These are phyloP conservation scores for Isoperla grammatica DNA, from an alignment of 2,888 invertebrate genomes.

Conservation along the genomic window DNA sequence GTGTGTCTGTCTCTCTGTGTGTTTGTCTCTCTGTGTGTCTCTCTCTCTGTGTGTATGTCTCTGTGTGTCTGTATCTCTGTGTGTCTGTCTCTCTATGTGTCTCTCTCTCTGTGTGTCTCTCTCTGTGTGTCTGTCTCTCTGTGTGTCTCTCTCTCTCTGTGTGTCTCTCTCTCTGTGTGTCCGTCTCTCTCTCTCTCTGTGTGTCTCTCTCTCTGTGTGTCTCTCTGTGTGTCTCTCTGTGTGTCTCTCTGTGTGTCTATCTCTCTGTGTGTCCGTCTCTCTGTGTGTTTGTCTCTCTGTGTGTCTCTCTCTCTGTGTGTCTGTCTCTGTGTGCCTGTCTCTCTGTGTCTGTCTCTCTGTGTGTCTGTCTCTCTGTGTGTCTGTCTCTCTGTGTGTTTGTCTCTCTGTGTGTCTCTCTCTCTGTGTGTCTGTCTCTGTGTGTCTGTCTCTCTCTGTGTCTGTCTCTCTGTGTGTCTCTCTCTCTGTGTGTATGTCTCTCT, in stretches of 20 bases:
- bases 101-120: too few relatives aligned
- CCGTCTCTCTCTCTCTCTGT: neutral
- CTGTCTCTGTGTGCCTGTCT: neutral
- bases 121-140: constrained; percentile 4
- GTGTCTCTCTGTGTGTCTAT: neutral
- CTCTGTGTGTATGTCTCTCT: neutral
- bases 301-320: neutral
- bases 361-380: too few relatives aligned
- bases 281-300: too few relatives aligned
- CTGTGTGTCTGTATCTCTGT: neutral
- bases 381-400: too few relatives aligned
- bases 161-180: constrained; percentile 8
- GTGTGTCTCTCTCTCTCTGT: constrained; percentile 11
- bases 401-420: too few relatives aligned
- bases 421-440: neutral
- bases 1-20: too few relatives aligned
- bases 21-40: too few relatives aligned
- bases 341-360: neutral
- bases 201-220: neutral
- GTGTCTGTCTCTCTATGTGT: constrained; percentile 4
- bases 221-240: neutral
- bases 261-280: too few relatives aligned
- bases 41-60: constrained; percentile 8
- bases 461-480: neutral
- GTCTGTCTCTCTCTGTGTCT: neutral